These are phyloP conservation scores for Marcusenius ussheri DNA, from an alignment of 2,113 vertebrate genomes.

Conservation along the genomic window DNA sequence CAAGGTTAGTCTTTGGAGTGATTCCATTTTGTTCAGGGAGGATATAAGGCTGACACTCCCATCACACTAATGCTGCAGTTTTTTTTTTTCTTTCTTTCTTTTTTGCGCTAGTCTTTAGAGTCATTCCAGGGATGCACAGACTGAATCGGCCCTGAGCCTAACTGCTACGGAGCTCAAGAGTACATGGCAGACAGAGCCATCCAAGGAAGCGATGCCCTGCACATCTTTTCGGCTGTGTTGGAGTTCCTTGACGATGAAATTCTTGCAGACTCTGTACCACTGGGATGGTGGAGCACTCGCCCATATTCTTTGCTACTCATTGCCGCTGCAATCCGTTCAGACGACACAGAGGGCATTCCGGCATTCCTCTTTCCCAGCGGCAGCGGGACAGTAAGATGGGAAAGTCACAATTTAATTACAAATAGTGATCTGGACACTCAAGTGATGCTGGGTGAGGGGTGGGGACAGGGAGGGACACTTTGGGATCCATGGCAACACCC, in stretches of 20 bases:
- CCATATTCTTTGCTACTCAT: not conserved
- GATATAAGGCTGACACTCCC: not conserved
- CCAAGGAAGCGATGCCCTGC: not conserved
- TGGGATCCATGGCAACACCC: not conserved
- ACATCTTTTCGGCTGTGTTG: not conserved
- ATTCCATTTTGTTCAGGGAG: not conserved
- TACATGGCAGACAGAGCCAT: not conserved
- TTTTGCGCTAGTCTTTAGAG: not conserved
- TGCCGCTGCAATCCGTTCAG: not conserved
- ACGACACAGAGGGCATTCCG: not conserved
- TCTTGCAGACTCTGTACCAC: not conserved
- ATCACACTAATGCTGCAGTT: not conserved
- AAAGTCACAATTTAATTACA: not conserved
- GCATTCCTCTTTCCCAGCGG: not conserved
- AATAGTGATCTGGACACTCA: not conserved
- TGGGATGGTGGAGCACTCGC: not conserved
- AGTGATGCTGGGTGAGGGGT: not conserved
- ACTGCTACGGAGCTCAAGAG: not conserved
- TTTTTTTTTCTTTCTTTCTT: not conserved
- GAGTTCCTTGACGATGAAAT: not conserved
- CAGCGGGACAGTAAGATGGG: not conserved
- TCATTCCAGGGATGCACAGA: not conserved
- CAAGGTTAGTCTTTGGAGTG: slow-evolving; percentile 7
- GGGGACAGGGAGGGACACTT: not conserved
- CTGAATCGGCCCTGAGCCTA: not conserved